Evolutionary conservation across 2,113 vertebrate genomes (phyloP).

Genomic region (Talpa occidentalis): DNA sequence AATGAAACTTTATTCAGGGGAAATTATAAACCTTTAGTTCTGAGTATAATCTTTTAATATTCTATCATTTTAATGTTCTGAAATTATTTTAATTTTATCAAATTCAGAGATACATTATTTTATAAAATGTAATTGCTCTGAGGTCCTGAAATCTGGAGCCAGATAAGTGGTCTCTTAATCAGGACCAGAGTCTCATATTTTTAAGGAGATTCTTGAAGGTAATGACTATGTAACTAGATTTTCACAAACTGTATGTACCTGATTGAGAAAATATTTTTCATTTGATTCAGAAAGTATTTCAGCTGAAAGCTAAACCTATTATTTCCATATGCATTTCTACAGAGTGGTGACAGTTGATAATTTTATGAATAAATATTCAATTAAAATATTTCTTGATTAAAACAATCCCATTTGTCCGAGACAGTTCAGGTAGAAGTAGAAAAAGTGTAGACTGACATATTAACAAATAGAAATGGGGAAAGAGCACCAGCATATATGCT

Average conservation of each 20-base stretch:
- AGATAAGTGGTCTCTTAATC: neutral
- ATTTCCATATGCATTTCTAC: neutral
- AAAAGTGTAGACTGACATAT: too few relatives aligned
- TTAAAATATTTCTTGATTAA: neutral
- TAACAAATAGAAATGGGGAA: too few relatives aligned
- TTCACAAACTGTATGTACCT: slow-evolving; percentile 1
- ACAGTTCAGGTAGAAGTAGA: neutral
- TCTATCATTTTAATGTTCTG: neutral
- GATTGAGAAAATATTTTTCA: neutral
- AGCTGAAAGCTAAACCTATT: neutral
- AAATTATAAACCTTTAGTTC: slow-evolving; percentile 53
- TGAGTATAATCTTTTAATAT: neutral
- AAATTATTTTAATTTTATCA: slow-evolving; percentile 52
- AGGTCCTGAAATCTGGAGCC: neutral
- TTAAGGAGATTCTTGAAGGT: neutral
- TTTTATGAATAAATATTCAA: slow-evolving; percentile 6
- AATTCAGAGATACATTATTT: slow-evolving; percentile 21
- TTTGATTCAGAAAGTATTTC: slow-evolving; percentile 7
- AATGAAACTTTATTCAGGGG: slow-evolving; percentile 44
- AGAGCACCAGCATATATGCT: too few relatives aligned
- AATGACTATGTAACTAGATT: slow-evolving; percentile 51
- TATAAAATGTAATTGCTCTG: slow-evolving; percentile 42
- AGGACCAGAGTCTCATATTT: neutral
- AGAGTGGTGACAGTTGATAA: neutral
- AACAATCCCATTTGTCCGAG: neutral